phyloP scores from a whole-genome alignment of 2,797 vertebrate species.

The Smutsia temminckii region DNA sequence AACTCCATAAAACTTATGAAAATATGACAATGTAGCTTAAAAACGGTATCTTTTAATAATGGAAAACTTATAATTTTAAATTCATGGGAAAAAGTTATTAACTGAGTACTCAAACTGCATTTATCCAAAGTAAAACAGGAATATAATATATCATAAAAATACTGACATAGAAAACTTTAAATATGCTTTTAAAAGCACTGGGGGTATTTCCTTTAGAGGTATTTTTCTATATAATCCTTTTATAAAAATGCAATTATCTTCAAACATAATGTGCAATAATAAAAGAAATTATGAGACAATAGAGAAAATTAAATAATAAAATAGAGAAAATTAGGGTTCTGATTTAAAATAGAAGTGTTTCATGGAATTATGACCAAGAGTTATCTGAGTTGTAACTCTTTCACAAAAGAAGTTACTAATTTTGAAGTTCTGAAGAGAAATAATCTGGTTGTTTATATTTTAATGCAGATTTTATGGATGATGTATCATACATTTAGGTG shows the following conservation, averaged over 20 bases:
- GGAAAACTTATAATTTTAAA: not conserved
- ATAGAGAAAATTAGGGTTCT: not conserved
- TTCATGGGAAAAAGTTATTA: conserved; percentile 17
- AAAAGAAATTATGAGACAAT: not conserved
- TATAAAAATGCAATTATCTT: not conserved
- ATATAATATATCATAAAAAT: not conserved
- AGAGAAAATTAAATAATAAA: not conserved
- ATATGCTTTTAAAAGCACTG: not conserved
- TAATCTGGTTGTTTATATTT: conserved; percentile 38
- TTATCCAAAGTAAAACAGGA: not conserved
- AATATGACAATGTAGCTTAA: not conserved
- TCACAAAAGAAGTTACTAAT: not conserved
- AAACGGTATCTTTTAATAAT: not conserved
- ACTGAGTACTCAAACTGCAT: not conserved
- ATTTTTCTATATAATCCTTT: not conserved
- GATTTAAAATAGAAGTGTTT: not conserved
- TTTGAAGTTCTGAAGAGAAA: conserved; percentile 27
- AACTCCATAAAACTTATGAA: conserved; percentile 26
- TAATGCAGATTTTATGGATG: not conserved
- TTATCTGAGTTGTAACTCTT: not conserved
- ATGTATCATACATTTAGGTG: not conserved
- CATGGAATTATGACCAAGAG: not conserved
- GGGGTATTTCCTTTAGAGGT: not conserved
- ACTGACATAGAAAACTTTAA: not conserved
- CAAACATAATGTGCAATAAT: not conserved